A percentile compares a stretch with the other conserved stretches of the same genome.
Conservation (phyloP, 2,113 vertebrate genomes). For the Plestiodon gilberti region DNA sequence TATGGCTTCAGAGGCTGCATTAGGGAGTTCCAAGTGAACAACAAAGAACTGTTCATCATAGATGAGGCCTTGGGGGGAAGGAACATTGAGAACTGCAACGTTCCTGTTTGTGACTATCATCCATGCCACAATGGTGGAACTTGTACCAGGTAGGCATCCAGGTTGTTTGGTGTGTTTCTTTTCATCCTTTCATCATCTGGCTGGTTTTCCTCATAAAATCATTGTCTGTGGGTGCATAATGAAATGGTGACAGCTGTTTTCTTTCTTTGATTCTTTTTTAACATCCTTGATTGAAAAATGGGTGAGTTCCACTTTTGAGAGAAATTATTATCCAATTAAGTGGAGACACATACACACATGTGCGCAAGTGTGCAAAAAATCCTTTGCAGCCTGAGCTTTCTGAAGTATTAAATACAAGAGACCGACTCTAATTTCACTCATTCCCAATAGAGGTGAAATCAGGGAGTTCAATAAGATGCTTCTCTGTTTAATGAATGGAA, state of each 20-base stretch:
- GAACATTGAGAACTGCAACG: constrained; percentile 84
- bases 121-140: constrained; percentile 85
- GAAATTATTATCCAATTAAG: neutral
- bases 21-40: constrained; percentile 82
- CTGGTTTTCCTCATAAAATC: constrained; percentile 16
- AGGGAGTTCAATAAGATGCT: neutral
- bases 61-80: constrained; percentile 77
- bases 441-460: constrained; percentile 3
- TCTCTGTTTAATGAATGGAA: constrained; percentile 2
- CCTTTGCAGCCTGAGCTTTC: neutral
- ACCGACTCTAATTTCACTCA: neutral
- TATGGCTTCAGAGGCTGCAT: constrained; percentile 82
- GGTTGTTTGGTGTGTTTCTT: neutral
- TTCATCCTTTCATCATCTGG: neutral
- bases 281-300: constrained; percentile 1
- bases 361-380: no score
- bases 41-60: constrained; percentile 78
- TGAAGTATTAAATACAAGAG: constrained; percentile 25
- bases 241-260: neutral
- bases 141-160: constrained; percentile 79
- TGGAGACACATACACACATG: no score
- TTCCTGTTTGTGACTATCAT: constrained; percentile 76
- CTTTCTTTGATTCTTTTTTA: neutral
- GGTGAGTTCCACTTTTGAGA: neutral
- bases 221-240: neutral